Percentiles rank a stretch among this genome's conserved stretches.
Conservation (phyloP, 2,888 invertebrate species). For the Drosophila prostipennis region DNA sequence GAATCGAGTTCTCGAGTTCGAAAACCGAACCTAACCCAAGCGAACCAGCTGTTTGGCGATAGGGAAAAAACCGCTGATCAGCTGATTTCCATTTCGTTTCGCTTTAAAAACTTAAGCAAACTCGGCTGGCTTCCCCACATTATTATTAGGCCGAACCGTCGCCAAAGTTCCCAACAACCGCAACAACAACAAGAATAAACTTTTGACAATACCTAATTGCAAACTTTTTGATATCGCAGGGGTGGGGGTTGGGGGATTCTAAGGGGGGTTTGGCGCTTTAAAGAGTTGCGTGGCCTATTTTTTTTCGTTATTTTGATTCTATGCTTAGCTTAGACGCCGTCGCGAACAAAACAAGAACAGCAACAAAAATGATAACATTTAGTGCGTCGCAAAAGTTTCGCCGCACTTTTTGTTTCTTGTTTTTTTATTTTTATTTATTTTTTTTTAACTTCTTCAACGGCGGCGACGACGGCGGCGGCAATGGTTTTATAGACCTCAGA, state of each 20-base stretch:
- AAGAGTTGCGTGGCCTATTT: constrained; percentile 63
- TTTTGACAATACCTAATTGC: constrained; percentile 78
- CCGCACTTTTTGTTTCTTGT: constrained; percentile 27
- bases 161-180: constrained; percentile 63
- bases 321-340: constrained; percentile 56
- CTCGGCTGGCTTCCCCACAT: constrained; percentile 42
- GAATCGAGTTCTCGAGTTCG: not conserved
- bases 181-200: constrained; percentile 56
- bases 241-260: not conserved
- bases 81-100: constrained; percentile 31
- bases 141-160: constrained; percentile 75
- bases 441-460: constrained; percentile 55
- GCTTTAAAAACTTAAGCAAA: constrained; percentile 43
- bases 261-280: constrained; percentile 46
- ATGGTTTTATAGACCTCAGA: constrained; percentile 67
- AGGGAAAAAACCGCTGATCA: constrained; percentile 32
- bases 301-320: constrained; percentile 25
- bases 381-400: constrained; percentile 75
- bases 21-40: constrained; percentile 18
- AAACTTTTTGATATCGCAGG: constrained; percentile 66
- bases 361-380: constrained; percentile 68
- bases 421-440: constrained; percentile 22
- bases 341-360: constrained; percentile 45
- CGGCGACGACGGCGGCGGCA: constrained; percentile 43
- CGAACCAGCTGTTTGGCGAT: constrained; percentile 48